A percentile compares a stretch with the other conserved stretches of the same genome.
phyloP scores from a whole-genome alignment of 2,113 vertebrate species.

The Hypanus sabinus region DNA sequence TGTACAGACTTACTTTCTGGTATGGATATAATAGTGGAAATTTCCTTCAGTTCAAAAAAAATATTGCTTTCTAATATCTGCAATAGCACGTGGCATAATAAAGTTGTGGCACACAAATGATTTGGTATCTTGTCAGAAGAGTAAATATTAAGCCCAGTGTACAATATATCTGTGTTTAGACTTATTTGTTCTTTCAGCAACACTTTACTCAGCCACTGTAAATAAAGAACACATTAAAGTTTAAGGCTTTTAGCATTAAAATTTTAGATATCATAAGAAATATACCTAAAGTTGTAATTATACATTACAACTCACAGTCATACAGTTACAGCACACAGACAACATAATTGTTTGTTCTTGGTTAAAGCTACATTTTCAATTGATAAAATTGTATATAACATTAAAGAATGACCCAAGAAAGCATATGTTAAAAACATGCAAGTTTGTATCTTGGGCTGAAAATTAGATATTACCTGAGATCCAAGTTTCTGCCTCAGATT shows the following conservation, averaged over 20 bases:
- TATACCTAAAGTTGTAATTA: neutral
- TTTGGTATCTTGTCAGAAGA: constrained; percentile 61
- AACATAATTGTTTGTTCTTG: neutral
- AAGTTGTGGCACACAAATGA: constrained; percentile 72
- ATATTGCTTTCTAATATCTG: constrained; percentile 47
- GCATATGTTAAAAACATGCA: neutral
- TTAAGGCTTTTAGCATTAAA: neutral
- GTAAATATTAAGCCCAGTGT: constrained; percentile 54
- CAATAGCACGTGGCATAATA: constrained; percentile 68
- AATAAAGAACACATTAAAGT: constrained; percentile 35
- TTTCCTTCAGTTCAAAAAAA: constrained; percentile 42
- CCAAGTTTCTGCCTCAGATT: constrained; percentile 65
- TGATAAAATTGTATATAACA: neutral
- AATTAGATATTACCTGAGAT: constrained; percentile 61
- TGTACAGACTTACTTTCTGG: constrained; percentile 22
- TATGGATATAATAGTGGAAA: constrained; percentile 38
- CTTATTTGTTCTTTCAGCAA: constrained; percentile 70
- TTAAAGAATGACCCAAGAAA: neutral
- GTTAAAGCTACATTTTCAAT: constrained; percentile 20
- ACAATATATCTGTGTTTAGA: constrained; percentile 62
- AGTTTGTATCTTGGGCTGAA: neutral
- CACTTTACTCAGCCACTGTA: constrained; percentile 78
- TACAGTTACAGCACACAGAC: neutral
- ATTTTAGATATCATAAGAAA: neutral
- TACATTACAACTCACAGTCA: neutral